Base-by-base conservation (phyloP, 2,888 invertebrate genomes). In the Synanthedon myopaeformis region DNA sequence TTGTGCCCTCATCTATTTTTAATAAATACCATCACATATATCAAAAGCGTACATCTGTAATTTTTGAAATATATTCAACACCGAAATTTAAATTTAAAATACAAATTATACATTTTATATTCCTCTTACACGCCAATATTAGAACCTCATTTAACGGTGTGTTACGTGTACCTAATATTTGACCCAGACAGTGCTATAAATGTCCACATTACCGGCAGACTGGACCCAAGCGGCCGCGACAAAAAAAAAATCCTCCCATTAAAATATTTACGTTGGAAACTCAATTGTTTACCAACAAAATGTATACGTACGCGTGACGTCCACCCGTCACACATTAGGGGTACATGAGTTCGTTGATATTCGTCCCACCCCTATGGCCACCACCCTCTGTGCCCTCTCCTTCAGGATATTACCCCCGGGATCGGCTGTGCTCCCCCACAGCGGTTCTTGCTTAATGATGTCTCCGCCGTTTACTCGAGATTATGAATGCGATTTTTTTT, bases 291-390 rank as follows among this genome's bases (percentile, higher is more conserved):
- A 86, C 86, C 72, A 86, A 86, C 86, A 86, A 71, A 72, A 73
- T 72, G 66, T 78, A 77, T 74, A 79, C 66, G 74, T 75, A 74
- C 64, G 68, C 73, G 66, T 70, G 72, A 61, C 76, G 76, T 72
- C 70, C 72, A 66, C 72, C 77, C 82, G 77, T 77, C 82, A 79
- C 77, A 76, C 81, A 78, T 76, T 76, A 75, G 71, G 72, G 71
- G 72, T 70, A 76, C 79, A 80, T 78, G 84, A 82, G 85, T 83
- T 83, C 85, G 86, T 86, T 84, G 82, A 85, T 84, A 81, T 80
- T 76, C 79, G 59, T 68, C 79, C 74, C 66, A 69, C 63, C 58
- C 35, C 23, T 23, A 61, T 62, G 62, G 61, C 61, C 61, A 63
- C 58, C 60, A 59, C 62, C 62, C 62, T 60, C 61, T 55, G 56